phyloP scores from a whole-genome alignment of 2,888 invertebrate genomes.

The Actias luna region DNA sequence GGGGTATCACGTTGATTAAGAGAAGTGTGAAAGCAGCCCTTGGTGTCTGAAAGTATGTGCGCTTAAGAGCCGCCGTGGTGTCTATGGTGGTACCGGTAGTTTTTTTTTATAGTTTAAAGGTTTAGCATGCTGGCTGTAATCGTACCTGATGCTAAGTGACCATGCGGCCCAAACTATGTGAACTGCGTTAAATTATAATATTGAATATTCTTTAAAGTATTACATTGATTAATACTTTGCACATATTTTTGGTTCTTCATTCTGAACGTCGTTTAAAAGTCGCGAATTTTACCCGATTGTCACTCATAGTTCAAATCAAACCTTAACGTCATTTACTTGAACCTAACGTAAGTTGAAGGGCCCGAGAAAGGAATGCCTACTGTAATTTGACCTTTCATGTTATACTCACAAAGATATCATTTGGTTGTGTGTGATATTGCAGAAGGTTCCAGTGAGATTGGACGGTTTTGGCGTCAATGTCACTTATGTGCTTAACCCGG shows the following conservation, averaged over 20 bases:
- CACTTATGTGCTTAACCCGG: conserved; percentile 81
- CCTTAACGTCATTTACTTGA: conserved; percentile 69
- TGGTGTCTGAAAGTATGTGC: no score
- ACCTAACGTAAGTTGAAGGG: conserved; percentile 63
- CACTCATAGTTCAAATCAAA: conserved; percentile 68
- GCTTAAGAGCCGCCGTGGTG: no score
- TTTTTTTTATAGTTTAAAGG: no score
- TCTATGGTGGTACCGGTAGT: no score
- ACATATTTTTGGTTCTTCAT: not conserved
- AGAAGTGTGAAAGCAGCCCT: no score
- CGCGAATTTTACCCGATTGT: conserved; percentile 37
- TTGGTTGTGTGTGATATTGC: conserved; percentile 36
- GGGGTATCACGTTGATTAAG: no score
- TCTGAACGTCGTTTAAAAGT: not conserved
- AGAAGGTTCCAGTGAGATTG: conserved; percentile 49
- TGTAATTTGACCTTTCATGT: conserved; percentile 41
- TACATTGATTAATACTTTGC: not conserved
- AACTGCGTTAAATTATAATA: no score
- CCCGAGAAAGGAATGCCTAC: conserved; percentile 57
- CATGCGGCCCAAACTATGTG: no score
- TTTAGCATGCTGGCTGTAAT: no score
- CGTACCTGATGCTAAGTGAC: no score
- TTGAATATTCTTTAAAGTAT: no score
- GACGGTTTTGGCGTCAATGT: conserved; percentile 74
- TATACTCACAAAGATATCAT: conserved; percentile 35